Conservation (phyloP, 1,140 invertebrate genomes). For the Triops cancriformis region DNA sequence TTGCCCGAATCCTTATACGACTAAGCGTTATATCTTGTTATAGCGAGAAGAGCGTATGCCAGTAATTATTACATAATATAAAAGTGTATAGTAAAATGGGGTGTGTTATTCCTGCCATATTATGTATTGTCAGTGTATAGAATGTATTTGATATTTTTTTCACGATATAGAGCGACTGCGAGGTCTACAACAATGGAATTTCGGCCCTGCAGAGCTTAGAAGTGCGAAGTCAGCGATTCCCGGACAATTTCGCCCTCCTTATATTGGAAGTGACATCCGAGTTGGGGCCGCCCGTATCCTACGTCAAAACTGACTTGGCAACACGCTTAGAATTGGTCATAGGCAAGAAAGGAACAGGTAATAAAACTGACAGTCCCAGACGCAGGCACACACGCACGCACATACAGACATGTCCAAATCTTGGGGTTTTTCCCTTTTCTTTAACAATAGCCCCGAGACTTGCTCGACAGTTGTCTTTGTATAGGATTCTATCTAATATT, state of each 20-base stretch:
- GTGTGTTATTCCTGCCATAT: no score
- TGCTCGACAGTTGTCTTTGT: no score
- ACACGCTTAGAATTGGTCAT: conserved; percentile 18
- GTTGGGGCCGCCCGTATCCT: conserved; percentile 27
- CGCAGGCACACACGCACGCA: no score
- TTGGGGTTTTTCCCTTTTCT: no score
- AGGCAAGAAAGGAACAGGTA: conserved; percentile 8
- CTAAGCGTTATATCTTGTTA: no score
- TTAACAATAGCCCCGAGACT: no score
- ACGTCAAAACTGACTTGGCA: conserved; percentile 25
- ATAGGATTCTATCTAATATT: neutral
- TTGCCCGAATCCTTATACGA: no score
- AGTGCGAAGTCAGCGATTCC: conserved; percentile 24
- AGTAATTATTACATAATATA: no score
- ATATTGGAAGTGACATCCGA: conserved; percentile 26
- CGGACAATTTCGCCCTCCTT: conserved; percentile 24
- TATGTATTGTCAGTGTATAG: neutral
- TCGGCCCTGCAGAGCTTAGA: conserved; percentile 25
- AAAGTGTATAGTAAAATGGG: no score
- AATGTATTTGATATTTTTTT: neutral
- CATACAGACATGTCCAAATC: no score
- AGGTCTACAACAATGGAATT: conserved; percentile 25
- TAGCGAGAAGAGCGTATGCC: no score
- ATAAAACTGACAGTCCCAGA: neutral
- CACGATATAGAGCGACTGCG: conserved; percentile 17